A percentile compares a stretch with the other conserved stretches of the same genome.
These are phyloP conservation scores for Eupsilia transversa DNA, from an alignment of 2,888 invertebrate genomes.

Conservation along the genomic window DNA sequence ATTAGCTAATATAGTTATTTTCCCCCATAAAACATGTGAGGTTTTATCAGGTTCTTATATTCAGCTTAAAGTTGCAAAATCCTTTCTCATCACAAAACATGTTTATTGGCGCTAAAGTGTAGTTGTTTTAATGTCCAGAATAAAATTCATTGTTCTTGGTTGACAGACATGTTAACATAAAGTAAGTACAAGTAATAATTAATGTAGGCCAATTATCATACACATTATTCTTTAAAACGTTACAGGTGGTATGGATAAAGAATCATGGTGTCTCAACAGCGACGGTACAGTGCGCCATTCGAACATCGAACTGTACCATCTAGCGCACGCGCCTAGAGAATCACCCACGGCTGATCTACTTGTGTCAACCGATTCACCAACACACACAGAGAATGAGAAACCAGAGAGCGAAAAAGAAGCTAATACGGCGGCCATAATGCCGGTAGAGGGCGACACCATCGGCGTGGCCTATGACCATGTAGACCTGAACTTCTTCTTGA, in stretches of 20 bases:
- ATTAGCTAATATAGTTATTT: neutral
- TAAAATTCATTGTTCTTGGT: neutral
- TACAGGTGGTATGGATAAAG: constrained; percentile 95
- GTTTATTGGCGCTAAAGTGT: neutral
- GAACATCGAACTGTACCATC: constrained; percentile 94
- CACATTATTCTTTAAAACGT: constrained; percentile 40
- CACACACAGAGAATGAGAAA: constrained; percentile 77
- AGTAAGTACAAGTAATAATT: neutral
- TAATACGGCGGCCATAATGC: constrained; percentile 84
- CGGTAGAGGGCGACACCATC: constrained; percentile 98
- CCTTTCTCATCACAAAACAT: neutral
- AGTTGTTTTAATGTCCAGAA: neutral
- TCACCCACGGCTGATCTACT: constrained; percentile 86
- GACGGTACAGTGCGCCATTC: constrained; percentile 97
- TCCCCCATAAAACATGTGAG: neutral
- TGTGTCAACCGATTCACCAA: constrained; percentile 82
- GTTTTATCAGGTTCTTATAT: neutral
- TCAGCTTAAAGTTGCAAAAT: neutral
- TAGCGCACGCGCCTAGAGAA: constrained; percentile 86
- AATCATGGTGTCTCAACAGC: constrained; percentile 98
- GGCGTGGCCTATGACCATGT: constrained; percentile 99
- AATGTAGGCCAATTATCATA: neutral
- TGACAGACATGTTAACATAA: neutral
- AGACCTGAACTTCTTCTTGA: constrained; percentile 98
- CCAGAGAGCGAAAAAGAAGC: constrained; percentile 78